Base-by-base conservation (phyloP, 2,888 invertebrate genomes). In the Geotrupes spiniger region DNA sequence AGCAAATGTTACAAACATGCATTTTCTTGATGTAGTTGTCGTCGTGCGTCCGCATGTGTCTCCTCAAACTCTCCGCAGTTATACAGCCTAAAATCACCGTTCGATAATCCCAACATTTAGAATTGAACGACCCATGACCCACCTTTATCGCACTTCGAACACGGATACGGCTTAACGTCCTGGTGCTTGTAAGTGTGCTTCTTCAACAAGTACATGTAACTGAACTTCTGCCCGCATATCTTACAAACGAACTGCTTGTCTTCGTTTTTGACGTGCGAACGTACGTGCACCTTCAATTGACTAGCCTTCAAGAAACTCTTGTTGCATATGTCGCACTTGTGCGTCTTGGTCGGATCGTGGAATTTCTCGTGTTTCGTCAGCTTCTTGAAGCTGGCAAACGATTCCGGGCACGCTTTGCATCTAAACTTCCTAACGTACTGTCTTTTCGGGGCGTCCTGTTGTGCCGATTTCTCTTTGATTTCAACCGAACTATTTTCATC, bases 11-110 rank as follows among this genome's bases (percentile, higher is more conserved):
- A 47, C 72, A 72, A 2, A 33, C 40, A 45, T 70, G 66, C n/a
- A 54, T 59, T 49, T 67, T 66, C 50, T 64, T 69, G 14, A 46
- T 51, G 41, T 69, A 68, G 41, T 62, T 60, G 36, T 63, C 58
- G 14, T 68, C 67, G 37, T 71, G 71, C n/a, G 62, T 60, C 46
- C 50, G 63, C 67, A 69, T 64, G 44, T 71, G 71, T 2, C 71
- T 53, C 36, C 58, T 56, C 41, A 71, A 56, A 56, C 68, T 70
- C 45, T 69, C 66, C n/a, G 65, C 63, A 6, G 71, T 70, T 14
- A 68, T 45, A 50, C 70, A 71, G n/a, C 70, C 69, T 68, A 51
- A 14, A 60, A 54, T 37, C 28, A 36, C 29, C 17, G 10, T 42
- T 47, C 12, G 3, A 25, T 14, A 14, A 4, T 28, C 28, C 4